Percentiles rank a stretch among this genome's conserved stretches.
Evolutionary conservation across 2,888 invertebrate species (phyloP).

Genomic region (Lasioglossum marginatum): DNA sequence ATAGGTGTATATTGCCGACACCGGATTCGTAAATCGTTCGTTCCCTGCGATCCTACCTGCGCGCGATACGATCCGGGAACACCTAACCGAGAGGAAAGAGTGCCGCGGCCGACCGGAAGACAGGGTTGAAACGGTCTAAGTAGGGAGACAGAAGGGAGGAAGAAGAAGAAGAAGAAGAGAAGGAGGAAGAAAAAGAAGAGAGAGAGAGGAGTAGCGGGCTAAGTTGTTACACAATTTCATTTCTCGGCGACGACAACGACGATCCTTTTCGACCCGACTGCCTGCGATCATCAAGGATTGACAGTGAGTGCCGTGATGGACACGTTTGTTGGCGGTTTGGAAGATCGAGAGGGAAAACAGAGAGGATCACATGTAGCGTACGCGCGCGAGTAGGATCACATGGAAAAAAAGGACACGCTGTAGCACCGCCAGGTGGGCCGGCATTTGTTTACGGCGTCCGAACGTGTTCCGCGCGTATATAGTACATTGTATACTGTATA

Average conservation of each 20-base stretch:
- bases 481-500: background rate
- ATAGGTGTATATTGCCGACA: conserved; percentile 54
- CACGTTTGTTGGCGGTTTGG: background rate
- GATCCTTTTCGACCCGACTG: conserved; percentile 2
- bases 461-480: conserved; percentile 14
- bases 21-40: conserved; percentile 31
- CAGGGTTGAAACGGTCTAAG: background rate
- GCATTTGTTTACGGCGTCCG: conserved; percentile 32
- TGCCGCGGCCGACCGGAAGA: conserved; percentile 4
- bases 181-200: background rate
- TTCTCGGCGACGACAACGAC: background rate
- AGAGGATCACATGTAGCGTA: background rate
- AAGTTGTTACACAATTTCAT: conserved; percentile 44
- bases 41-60: conserved; percentile 29
- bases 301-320: conserved; percentile 57
- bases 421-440: background rate
- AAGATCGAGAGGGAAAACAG: background rate
- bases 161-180: background rate
- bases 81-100: conserved; percentile 36
- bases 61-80: conserved; percentile 32
- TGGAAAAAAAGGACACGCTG: background rate
- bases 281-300: conserved; percentile 37
- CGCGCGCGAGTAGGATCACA: background rate
- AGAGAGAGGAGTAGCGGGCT: background rate
- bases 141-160: conserved; percentile 2